Evolutionary conservation across 1,140 invertebrate species (phyloP).

Genomic region (Penaeus japonicus): DNA sequence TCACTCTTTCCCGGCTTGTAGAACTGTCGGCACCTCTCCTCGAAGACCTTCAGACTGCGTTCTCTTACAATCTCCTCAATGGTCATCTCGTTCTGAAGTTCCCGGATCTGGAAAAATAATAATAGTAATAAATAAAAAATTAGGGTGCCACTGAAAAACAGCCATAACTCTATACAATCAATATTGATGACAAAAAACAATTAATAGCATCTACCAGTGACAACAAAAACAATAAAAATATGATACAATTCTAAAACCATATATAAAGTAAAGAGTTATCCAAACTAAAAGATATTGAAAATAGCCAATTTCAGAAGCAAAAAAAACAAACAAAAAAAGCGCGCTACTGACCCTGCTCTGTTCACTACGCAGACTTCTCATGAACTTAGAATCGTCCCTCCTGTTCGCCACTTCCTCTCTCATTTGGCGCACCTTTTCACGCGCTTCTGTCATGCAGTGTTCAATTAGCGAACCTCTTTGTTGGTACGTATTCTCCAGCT

Average conservation of each 20-base stretch:
- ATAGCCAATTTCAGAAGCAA: neutral
- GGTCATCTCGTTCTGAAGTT: constrained; percentile 25
- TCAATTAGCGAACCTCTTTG: neutral
- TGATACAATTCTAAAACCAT: too few relatives aligned
- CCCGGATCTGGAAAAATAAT: constrained; percentile 36
- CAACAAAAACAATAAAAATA: too few relatives aligned
- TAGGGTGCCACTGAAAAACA: too few relatives aligned
- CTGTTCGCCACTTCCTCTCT: neutral
- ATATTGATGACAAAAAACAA: too few relatives aligned
- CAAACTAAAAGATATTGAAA: too few relatives aligned
- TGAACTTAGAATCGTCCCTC: neutral
- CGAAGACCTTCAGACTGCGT: constrained; percentile 37
- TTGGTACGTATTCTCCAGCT: neutral
- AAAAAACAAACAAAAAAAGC: neutral
- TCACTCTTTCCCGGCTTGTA: constrained; percentile 9
- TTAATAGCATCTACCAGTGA: too few relatives aligned
- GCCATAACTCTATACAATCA: too few relatives aligned
- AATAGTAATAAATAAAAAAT: too few relatives aligned
- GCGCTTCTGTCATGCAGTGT: neutral
- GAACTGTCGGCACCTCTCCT: constrained; percentile 33
- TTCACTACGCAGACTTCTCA: neutral
- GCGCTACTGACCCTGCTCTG: neutral
- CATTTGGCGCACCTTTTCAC: neutral
- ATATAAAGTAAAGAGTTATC: too few relatives aligned
- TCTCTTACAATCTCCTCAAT: constrained; percentile 46